These are phyloP conservation scores for Limnodromus scolopaceus DNA, from an alignment of 2,797 vertebrate genomes.

Conservation along the genomic window DNA sequence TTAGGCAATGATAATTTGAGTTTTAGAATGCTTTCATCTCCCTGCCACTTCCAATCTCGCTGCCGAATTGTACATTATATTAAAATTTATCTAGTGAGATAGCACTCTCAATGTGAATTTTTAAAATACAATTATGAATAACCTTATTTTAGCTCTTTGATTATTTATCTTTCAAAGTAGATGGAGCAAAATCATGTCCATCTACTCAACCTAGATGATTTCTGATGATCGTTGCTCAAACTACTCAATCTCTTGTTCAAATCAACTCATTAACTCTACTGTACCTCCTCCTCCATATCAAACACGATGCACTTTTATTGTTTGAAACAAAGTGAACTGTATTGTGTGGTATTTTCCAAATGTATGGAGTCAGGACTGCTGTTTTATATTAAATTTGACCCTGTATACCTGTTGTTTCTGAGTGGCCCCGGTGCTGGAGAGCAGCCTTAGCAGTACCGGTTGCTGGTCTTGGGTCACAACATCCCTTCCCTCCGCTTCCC, in stretches of 20 bases:
- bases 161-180: neutral
- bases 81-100: conserved; percentile 37
- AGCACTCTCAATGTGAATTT: neutral
- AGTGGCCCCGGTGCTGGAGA: neutral
- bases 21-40: conserved; percentile 39
- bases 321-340: neutral
- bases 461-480: neutral
- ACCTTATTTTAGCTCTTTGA: neutral
- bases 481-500: neutral
- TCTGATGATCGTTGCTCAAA: neutral
- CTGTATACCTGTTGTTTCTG: neutral
- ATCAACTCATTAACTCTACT: neutral
- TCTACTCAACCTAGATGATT: neutral
- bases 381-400: neutral
- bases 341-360: neutral
- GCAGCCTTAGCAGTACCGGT: neutral
- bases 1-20: conserved; percentile 64
- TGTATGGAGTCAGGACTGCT: neutral
- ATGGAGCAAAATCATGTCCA: neutral
- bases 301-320: neutral
- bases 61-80: conserved; percentile 5
- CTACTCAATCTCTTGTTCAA: neutral
- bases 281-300: neutral
- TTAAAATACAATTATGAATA: neutral
- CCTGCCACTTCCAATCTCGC: neutral